A percentile compares a stretch with the other conserved stretches of the same genome.
phyloP scores from a whole-genome alignment of 2,797 vertebrate genomes.

The Cygnus olor region DNA sequence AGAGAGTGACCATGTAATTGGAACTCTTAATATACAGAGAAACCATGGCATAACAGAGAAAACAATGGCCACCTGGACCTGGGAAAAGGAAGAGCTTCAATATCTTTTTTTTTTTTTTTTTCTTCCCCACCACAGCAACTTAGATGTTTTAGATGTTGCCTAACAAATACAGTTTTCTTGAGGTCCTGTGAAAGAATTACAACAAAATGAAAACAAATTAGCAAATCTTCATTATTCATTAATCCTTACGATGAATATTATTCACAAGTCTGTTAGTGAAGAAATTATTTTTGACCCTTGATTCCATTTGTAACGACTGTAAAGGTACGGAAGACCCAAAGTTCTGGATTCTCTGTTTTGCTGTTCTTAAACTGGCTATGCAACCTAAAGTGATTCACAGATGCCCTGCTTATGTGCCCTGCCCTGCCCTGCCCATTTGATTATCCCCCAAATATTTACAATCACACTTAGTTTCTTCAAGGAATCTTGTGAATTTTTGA shows the following conservation, averaged over 20 bases:
- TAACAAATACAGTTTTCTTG: neutral
- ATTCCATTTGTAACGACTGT: neutral
- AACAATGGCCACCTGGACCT: rapidly evolving
- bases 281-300: neutral
- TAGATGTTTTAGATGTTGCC: neutral
- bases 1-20: rapidly evolving
- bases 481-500: neutral
- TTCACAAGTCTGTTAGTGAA: neutral
- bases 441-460: neutral
- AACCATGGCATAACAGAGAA: rapidly evolving
- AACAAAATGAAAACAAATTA: neutral
- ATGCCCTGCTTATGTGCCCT: neutral
- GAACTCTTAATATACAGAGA: neutral
- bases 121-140: neutral
- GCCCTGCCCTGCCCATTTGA: neutral
- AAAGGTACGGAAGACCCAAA: neutral
- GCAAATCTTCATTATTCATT: neutral
- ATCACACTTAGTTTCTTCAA: neutral
- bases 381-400: neutral
- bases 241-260: neutral
- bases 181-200: neutral
- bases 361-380: neutral
- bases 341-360: neutral
- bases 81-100: neutral
- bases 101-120: no score